Evolutionary conservation across 2,797 vertebrate species (phyloP).

Genomic region (Esox masquinongy): DNA sequence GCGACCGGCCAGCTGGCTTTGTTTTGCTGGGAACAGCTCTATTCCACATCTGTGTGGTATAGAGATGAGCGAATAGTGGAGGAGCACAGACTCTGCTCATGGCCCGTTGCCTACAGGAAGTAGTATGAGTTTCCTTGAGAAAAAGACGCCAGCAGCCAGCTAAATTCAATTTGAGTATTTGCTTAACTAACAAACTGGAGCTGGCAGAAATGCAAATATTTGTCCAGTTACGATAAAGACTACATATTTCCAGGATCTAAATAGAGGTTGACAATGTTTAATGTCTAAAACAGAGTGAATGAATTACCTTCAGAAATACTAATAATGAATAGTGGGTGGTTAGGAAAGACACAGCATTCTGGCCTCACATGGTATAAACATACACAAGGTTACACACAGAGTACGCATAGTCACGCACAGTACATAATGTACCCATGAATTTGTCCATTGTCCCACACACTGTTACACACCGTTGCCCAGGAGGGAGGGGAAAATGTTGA

Average conservation of each 20-base stretch:
- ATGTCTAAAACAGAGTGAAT: background rate
- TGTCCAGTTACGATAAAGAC: background rate
- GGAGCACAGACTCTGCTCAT: constrained; percentile 18
- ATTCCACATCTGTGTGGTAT: constrained; percentile 53
- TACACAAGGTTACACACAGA: constrained; percentile 1
- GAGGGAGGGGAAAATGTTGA: constrained; percentile 52
- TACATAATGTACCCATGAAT: background rate
- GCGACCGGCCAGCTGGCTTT: constrained; percentile 54
- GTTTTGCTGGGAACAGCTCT: constrained; percentile 62
- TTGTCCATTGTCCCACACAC: background rate
- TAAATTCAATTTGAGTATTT: background rate
- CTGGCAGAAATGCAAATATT: constrained; percentile 8
- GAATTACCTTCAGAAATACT: background rate
- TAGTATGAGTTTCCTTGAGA: constrained; percentile 21
- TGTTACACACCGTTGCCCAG: background rate
- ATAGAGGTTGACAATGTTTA: background rate
- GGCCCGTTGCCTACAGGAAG: constrained; percentile 56
- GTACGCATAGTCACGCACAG: background rate
- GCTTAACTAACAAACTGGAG: background rate
- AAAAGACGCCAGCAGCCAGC: background rate
- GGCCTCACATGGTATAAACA: constrained; percentile 1
- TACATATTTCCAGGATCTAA: background rate
- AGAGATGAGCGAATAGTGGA: constrained; percentile 14
- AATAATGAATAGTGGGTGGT: constrained; percentile 11
- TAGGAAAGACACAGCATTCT: background rate